These are phyloP conservation scores for Pseudopodoces humilis DNA, from an alignment of 2,113 vertebrate species.

Conservation along the genomic window DNA sequence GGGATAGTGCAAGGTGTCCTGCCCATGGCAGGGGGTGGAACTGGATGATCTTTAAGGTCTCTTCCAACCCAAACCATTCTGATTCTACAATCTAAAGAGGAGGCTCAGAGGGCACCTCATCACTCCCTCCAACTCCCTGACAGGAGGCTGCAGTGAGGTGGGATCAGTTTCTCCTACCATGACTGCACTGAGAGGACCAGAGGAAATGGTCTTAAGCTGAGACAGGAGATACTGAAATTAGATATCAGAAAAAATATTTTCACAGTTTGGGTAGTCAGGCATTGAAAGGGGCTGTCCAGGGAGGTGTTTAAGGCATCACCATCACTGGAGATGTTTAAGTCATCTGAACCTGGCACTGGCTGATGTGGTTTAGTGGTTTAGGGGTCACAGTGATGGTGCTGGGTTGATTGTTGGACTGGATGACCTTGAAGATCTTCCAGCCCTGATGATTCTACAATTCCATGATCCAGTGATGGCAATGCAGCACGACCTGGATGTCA, in stretches of 20 bases:
- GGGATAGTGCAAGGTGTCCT: background rate
- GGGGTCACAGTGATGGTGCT: background rate
- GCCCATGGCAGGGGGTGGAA: background rate
- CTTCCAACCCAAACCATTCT: background rate
- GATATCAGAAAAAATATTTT: background rate
- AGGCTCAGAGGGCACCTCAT: background rate
- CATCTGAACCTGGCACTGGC: background rate
- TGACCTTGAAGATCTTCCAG: background rate
- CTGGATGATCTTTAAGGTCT: background rate
- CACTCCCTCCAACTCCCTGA: background rate
- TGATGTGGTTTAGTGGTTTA: background rate
- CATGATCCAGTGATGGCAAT: background rate
- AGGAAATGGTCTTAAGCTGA: background rate
- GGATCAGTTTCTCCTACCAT: background rate
- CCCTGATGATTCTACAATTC: background rate
- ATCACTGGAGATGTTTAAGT: background rate
- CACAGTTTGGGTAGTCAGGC: background rate
- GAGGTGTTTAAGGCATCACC: background rate
- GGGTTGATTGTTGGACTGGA: background rate
- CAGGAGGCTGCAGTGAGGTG: background rate
- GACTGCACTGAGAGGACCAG: background rate
- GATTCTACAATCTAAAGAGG: background rate
- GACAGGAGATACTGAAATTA: background rate
- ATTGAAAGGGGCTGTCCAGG: background rate
- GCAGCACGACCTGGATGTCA: background rate